Evolutionary conservation across 2,888 invertebrate species (phyloP).

Genomic region (Congeria kusceri): DNA sequence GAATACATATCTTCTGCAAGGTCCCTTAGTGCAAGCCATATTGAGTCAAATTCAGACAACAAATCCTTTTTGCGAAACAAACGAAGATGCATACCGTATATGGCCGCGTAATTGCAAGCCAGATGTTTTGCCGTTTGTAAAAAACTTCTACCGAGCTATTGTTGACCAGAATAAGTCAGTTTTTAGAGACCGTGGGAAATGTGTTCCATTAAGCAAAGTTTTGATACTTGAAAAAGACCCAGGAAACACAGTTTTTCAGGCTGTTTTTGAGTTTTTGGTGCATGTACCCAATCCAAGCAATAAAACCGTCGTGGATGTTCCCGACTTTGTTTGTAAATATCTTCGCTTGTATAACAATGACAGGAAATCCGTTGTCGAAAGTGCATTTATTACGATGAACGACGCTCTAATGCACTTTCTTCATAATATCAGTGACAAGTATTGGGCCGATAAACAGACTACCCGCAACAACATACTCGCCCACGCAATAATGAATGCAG

Average conservation of each 20-base stretch:
- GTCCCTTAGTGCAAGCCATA: conserved; percentile 47
- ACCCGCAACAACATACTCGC: neutral
- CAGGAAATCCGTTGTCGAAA: neutral
- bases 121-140: conserved; percentile 10
- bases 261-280: conserved; percentile 1
- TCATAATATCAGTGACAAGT: neutral
- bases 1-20: conserved; percentile 52
- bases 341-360: neutral
- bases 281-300: neutral
- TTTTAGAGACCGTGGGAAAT: conserved; percentile 31
- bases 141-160: conserved; percentile 36
- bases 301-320: neutral
- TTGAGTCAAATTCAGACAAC: conserved; percentile 14
- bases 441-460: conserved; percentile 9
- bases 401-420: conserved; percentile 8
- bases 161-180: conserved; percentile 14
- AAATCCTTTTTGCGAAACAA: neutral
- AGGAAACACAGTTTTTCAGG: neutral
- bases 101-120: neutral
- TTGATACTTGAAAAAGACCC: conserved; percentile 35
- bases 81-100: conserved; percentile 1
- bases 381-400: conserved; percentile 21
- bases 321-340: neutral
- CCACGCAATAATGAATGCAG: neutral
- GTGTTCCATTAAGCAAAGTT: conserved; percentile 13